Base-by-base conservation (phyloP, 2,888 invertebrate genomes). In the Pseudococcus longispinus region DNA sequence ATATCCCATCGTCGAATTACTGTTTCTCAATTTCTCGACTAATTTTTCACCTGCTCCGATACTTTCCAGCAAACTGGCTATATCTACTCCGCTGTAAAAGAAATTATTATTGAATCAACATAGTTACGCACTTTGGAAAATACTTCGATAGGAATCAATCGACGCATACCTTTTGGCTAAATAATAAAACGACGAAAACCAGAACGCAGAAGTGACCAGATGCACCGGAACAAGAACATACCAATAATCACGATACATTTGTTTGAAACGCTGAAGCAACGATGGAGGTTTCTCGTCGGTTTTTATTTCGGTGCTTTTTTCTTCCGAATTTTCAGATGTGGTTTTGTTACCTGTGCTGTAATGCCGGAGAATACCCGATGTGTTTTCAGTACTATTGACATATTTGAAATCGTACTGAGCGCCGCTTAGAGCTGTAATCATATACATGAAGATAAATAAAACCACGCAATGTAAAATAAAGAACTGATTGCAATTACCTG, bases 241-340 rank as follows among this genome's bases (percentile, higher is more conserved):
- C 96, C 99, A 99, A 91, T 99, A 98, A 90, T 98, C 95, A 90
- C 95, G 95, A 90, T 96, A 96, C 95, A 98, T 96, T 90, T 95
- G 92, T 91, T 97, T 98, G 91, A 98, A 97, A 90, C 93, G 94
- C 89, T 95, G 93, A 90, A 96, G 94, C 2, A 97, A 90, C 0
- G 94, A 93, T 89, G 91, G 90, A 90, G 95, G 93, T 89, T 91
- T 87, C 51, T 88, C 87, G 3, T 70, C 70, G 70, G 70, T 29
- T 18, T 70, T 70, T 3, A 4, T 18, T 29, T 29, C 70, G 4
- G 70, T 29, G 29, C 29, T 15, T 70, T 70, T 70, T 18, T 70
- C 32, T 42, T 80, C 42, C 0, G 77, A 4, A 9, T 9, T 42
- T 42, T 60, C 60, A 6, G 60, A 29, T 29, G 70, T 29, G 70